Base-by-base conservation (phyloP, 2,113 vertebrate species). In the Lucifuga dentata region DNA sequence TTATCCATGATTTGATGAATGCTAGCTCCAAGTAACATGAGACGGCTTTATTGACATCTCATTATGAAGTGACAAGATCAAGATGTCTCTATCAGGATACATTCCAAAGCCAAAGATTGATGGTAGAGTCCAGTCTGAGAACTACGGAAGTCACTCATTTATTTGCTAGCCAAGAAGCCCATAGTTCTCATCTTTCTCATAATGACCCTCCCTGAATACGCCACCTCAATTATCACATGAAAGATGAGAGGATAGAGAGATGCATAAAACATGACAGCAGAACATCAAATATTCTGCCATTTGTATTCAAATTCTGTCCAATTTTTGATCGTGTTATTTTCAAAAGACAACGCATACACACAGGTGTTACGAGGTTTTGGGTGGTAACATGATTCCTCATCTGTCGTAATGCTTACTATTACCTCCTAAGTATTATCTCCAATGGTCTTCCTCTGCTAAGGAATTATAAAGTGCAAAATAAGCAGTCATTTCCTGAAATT, bases 151-250 rank as follows among this genome's bases (percentile, higher is more conserved):
- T 49, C 68, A 20, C 60, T 68, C 52, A 60, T 49, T 76, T 26
- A 80, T 74, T 66, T 51, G 44, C 71, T 53, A 71, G 70, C 69
- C 84, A 83, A 48, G 63, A 57, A 78, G 56, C 62, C 64, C 46
- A 26, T 16, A 48, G 58, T 69, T 85, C 74, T 88, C 78, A 46
- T 68, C 48, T 81, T 81, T 74, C 82, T 41, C 8, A n/a, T 76
- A 76, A 86, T 61, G 56, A 80, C 67, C 73, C 73, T 77, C 57
- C 74, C 80, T 45, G 40, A 29, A 44, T 56, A 26, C 46, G 86
- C 74, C 81, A 83, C 66, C 65, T 50, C 62, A 76, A 85, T 87
- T 78, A 83, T 72, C 71, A 50, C 63, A 40, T 67, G 57, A 79
- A 78, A 77, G 73, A 79, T 75, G 78, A 79, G 66, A 57, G 39